Evolutionary conservation across 2,113 vertebrate genomes (phyloP).

Genomic region (Ceratotherium simum): DNA sequence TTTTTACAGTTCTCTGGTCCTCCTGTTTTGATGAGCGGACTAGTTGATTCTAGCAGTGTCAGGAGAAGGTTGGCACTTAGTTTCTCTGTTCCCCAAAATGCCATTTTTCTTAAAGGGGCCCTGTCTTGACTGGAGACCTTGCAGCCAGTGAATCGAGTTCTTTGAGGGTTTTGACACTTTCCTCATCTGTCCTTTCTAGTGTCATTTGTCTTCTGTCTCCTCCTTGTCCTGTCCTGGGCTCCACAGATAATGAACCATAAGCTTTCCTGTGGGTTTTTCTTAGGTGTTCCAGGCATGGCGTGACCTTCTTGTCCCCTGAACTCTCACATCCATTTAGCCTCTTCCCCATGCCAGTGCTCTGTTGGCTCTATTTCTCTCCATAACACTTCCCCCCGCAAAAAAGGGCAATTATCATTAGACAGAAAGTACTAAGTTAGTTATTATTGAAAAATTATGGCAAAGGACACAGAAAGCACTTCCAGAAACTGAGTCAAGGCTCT

Average conservation of each 20-base stretch:
- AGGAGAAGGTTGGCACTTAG: not conserved
- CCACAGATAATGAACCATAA: not conserved
- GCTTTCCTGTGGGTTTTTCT: not conserved
- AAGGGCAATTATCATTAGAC: not conserved
- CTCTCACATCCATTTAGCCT: not conserved
- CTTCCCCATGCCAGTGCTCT: not conserved
- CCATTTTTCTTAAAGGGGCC: not conserved
- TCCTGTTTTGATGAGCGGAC: not conserved
- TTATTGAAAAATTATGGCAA: slow-evolving; percentile 15
- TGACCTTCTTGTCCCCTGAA: not conserved
- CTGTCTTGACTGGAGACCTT: not conserved
- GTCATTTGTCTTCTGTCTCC: not conserved
- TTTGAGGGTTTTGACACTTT: not conserved
- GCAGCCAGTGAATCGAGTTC: not conserved
- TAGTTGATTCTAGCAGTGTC: not conserved
- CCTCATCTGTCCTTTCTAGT: not conserved
- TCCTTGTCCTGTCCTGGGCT: not conserved
- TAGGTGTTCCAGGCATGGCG: not conserved
- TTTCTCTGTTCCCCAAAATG: not conserved
- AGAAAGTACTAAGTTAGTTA: not conserved
- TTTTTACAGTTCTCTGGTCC: not conserved
- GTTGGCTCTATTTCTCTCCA: not conserved
- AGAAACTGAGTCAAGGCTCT: not conserved
- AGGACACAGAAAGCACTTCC: not conserved
- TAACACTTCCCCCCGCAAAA: too few relatives aligned